Percentiles rank a stretch among this genome's conserved stretches.
Conservation (phyloP, 1,140 invertebrate genomes). For the Diprion similis region DNA sequence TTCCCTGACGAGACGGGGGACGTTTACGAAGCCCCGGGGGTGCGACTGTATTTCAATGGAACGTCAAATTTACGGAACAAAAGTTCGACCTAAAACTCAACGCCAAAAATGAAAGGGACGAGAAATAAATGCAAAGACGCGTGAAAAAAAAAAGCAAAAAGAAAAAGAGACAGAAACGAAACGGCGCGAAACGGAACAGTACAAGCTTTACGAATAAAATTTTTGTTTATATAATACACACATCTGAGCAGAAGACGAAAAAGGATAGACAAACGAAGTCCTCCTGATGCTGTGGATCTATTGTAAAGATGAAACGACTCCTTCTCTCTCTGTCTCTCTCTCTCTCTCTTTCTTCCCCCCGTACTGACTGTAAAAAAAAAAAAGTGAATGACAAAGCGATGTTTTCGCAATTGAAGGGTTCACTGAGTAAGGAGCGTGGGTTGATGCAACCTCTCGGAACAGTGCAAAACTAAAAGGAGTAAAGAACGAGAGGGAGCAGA, state of each 20-base stretch:
- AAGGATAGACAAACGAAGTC: neutral
- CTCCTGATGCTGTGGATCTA: neutral
- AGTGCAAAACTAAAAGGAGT: constrained; percentile 17
- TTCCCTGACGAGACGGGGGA: no score
- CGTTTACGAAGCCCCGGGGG: neutral
- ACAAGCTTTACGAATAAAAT: neutral
- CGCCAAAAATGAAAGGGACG: neutral
- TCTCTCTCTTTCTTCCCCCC: no score
- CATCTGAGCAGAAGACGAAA: neutral
- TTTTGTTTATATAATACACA: neutral
- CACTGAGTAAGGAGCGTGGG: constrained; percentile 40
- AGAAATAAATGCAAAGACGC: neutral
- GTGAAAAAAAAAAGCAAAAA: neutral
- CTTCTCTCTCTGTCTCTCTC: no score
- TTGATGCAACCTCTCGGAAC: constrained; percentile 36
- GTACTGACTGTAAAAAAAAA: constrained; percentile 11
- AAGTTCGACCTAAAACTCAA: neutral
- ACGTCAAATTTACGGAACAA: neutral
- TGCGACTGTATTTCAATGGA: neutral
- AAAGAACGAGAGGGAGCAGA: neutral
- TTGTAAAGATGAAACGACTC: neutral
- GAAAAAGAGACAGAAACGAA: no score
- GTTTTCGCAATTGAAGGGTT: constrained; percentile 48
- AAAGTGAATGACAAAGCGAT: constrained; percentile 41
- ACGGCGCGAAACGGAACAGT: neutral